phyloP scores from a whole-genome alignment of 2,888 invertebrate genomes.

The Sceliomorpha sp. region DNA sequence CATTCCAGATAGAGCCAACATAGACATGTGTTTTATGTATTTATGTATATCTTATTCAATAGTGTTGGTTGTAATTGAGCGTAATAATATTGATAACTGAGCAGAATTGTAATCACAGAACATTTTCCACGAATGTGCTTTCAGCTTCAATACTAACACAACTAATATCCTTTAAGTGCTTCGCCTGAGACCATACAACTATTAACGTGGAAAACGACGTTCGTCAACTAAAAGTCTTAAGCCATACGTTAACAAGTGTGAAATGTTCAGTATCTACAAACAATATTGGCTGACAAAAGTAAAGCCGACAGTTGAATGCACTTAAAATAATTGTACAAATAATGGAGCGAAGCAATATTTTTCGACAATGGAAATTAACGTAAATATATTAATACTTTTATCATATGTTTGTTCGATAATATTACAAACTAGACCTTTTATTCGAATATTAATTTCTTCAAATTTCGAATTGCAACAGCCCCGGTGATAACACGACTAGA shows the following conservation, averaged over 20 bases:
- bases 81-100: constrained; percentile 64
- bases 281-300: constrained; percentile 13
- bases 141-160: constrained; percentile 9
- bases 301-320: constrained; percentile 3
- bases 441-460: no score
- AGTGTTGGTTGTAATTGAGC: constrained; percentile 60
- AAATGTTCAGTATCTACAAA: constrained; percentile 1
- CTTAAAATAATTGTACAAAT: constrained; percentile 21
- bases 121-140: constrained; percentile 44
- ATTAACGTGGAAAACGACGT: constrained; percentile 9
- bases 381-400: no score
- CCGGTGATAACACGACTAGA: no score
- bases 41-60: constrained; percentile 12
- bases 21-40: constrained; percentile 5
- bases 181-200: constrained; percentile 1
- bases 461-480: no score
- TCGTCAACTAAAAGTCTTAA: constrained; percentile 11
- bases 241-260: constrained; percentile 6
- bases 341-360: no score
- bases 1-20: neutral
- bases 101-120: constrained; percentile 68
- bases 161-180: neutral
- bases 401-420: no score
- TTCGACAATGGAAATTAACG: no score
- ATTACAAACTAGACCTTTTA: no score